phyloP scores from a whole-genome alignment of 1,140 invertebrate species.

The Himalopsyche phryganea region DNA sequence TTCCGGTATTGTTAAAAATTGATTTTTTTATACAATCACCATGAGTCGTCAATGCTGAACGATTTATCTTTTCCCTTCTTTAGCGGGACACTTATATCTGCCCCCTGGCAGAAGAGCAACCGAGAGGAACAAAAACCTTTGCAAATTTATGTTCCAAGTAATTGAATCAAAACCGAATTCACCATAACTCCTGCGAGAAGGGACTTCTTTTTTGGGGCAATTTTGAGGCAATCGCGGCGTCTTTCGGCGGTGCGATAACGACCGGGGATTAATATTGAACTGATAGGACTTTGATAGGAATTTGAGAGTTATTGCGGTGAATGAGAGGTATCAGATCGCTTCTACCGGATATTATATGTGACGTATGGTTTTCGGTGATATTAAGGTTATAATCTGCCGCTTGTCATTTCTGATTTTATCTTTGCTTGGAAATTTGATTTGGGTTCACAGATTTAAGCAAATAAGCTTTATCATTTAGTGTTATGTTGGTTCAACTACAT shows the following conservation, averaged over 20 bases:
- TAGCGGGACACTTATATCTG: slow-evolving; percentile 26
- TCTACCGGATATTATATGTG: too few species aligned
- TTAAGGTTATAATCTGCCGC: too few species aligned
- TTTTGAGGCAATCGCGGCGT: slow-evolving; percentile 15
- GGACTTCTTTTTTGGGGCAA: slow-evolving; percentile 16
- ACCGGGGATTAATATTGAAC: slow-evolving; percentile 15
- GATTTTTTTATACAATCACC: too few species aligned
- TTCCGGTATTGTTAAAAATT: too few species aligned
- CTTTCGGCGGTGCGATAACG: slow-evolving; percentile 4
- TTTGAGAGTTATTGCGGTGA: slow-evolving; percentile 3
- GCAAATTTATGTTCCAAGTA: slow-evolving; percentile 33
- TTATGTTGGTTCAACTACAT: too few species aligned
- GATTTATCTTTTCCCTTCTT: slow-evolving; percentile 30
- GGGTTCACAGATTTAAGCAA: too few species aligned
- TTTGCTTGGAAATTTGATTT: too few species aligned
- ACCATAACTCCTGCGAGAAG: slow-evolving; percentile 21
- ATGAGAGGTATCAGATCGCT: too few species aligned
- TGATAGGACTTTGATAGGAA: slow-evolving; percentile 12
- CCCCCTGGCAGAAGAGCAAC: slow-evolving; percentile 6
- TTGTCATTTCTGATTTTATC: too few species aligned
- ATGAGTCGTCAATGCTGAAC: slow-evolving; percentile 11
- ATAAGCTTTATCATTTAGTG: too few species aligned
- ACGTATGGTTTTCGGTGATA: too few species aligned
- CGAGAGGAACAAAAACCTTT: slow-evolving; percentile 31
- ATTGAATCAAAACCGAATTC: slow-evolving; percentile 35